A percentile compares a stretch with the other conserved stretches of the same genome.
Evolutionary conservation across 2,113 vertebrate species (phyloP).

Genomic region (Gadus macrocephalus): DNA sequence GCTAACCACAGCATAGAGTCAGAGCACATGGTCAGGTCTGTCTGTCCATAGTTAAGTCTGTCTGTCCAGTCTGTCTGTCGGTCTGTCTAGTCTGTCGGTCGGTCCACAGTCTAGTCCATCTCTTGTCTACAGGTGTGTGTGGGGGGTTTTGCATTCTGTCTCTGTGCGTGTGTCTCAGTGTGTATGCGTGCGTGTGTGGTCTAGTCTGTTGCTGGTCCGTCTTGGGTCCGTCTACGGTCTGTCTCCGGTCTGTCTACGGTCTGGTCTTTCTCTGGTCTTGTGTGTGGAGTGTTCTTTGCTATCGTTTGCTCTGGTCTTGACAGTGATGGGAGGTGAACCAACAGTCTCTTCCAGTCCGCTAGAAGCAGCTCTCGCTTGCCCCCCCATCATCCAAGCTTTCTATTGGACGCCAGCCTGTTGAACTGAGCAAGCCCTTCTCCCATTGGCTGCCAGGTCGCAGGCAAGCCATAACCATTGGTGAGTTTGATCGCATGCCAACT

Average conservation of each 20-base stretch:
- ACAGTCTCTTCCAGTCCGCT: constrained; percentile 44
- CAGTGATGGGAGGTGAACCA: constrained; percentile 25
- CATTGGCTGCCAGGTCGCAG: constrained; percentile 51
- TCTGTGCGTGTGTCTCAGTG: too few relatives aligned
- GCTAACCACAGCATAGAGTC: background rate
- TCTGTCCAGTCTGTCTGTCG: too few relatives aligned
- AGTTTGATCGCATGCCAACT: constrained; percentile 45
- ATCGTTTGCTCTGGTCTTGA: constrained; percentile 13
- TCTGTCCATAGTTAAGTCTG: too few relatives aligned
- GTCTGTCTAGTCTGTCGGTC: too few relatives aligned
- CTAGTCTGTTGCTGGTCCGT: too few relatives aligned
- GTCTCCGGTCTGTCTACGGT: background rate
- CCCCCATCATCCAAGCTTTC: constrained; percentile 26
- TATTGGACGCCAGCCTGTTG: constrained; percentile 16
- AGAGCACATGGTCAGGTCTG: too few relatives aligned
- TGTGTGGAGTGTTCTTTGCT: background rate
- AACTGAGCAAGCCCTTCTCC: constrained; percentile 47
- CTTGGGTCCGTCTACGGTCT: too few relatives aligned
- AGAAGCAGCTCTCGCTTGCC: constrained; percentile 45
- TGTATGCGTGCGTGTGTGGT: too few relatives aligned
- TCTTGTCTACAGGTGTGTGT: too few relatives aligned
- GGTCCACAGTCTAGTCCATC: too few relatives aligned
- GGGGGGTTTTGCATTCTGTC: too few relatives aligned
- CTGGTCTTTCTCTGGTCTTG: background rate
- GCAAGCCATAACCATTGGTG: constrained; percentile 52